Conservation (phyloP, 2,888 invertebrate species). For the Orchestes rusci region DNA sequence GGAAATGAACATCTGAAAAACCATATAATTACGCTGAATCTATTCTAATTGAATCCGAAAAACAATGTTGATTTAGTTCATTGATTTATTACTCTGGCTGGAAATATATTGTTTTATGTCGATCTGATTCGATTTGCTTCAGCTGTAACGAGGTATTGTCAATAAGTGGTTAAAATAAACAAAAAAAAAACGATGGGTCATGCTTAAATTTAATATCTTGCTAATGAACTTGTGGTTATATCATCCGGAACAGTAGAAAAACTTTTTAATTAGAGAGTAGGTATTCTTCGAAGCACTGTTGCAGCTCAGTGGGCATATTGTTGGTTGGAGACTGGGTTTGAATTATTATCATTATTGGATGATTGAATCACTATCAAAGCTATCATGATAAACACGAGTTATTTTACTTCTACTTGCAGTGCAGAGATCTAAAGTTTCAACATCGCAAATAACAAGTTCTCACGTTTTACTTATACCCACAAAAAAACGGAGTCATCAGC, state of each 20-base stretch:
- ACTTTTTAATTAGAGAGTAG: conserved; percentile 39
- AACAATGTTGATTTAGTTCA: conserved; percentile 38
- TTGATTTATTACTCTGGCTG: conserved; percentile 39
- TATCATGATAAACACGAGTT: no score
- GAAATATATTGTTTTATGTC: conserved; percentile 40
- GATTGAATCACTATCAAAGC: no score
- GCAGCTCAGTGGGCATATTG: conserved; percentile 17
- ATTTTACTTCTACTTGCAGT: no score
- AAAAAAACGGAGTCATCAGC: no score
- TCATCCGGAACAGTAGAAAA: conserved; percentile 40
- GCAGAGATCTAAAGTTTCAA: no score
- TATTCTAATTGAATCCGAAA: conserved; percentile 23
- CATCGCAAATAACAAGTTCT: no score
- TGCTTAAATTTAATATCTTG: conserved; percentile 29
- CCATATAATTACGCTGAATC: conserved; percentile 19
- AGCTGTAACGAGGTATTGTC: conserved; percentile 38
- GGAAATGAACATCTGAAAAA: conserved; percentile 19
- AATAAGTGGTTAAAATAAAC: conserved; percentile 37
- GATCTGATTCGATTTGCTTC: conserved; percentile 39
- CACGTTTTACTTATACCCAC: no score
- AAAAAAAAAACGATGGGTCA: conserved; percentile 33
- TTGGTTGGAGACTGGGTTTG: no score
- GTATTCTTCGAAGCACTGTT: conserved; percentile 30
- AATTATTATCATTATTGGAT: no score
- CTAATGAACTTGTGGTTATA: conserved; percentile 40